These are phyloP conservation scores for Drosophila helvetica DNA, from an alignment of 2,888 invertebrate species.

Conservation along the genomic window DNA sequence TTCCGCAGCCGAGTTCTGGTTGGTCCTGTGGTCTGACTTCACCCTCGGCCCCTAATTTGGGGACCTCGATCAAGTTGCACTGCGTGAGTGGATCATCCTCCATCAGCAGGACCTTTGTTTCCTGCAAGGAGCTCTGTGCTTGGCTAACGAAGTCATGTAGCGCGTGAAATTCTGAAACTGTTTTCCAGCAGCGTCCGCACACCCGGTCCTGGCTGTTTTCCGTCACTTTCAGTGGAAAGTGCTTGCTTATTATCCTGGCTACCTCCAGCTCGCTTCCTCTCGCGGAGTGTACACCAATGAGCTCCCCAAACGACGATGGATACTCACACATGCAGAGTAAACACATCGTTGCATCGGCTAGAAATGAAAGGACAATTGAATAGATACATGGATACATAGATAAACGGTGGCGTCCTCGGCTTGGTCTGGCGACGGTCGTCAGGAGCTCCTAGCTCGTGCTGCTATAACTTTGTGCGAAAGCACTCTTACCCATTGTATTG, in stretches of 20 bases:
- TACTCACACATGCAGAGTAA: conserved; percentile 67
- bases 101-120: conserved; percentile 58
- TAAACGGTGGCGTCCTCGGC: conserved; percentile 10
- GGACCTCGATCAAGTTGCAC: conserved; percentile 56
- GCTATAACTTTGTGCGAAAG: too few species aligned
- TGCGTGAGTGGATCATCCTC: conserved; percentile 72
- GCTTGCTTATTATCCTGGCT: conserved; percentile 59
- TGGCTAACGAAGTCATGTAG: conserved; percentile 71
- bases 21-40: conserved; percentile 8
- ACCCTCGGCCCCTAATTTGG: neutral
- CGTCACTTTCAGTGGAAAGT: conserved; percentile 60
- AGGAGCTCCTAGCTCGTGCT: neutral
- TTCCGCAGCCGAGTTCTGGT: conserved; percentile 29
- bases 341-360: conserved; percentile 29
- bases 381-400: conserved; percentile 1
- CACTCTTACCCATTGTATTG: conserved; percentile 34
- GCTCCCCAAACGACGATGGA: conserved; percentile 35
- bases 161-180: conserved; percentile 69
- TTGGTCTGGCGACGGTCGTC: neutral
- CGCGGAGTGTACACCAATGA: conserved; percentile 53
- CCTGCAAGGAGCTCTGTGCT: conserved; percentile 61
- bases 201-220: conserved; percentile 52
- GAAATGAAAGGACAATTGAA: conserved; percentile 19
- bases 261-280: conserved; percentile 49
- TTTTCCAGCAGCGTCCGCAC: conserved; percentile 75